Evolutionary conservation across 2,888 invertebrate genomes (phyloP).

Genomic region (Hesperia comma): DNA sequence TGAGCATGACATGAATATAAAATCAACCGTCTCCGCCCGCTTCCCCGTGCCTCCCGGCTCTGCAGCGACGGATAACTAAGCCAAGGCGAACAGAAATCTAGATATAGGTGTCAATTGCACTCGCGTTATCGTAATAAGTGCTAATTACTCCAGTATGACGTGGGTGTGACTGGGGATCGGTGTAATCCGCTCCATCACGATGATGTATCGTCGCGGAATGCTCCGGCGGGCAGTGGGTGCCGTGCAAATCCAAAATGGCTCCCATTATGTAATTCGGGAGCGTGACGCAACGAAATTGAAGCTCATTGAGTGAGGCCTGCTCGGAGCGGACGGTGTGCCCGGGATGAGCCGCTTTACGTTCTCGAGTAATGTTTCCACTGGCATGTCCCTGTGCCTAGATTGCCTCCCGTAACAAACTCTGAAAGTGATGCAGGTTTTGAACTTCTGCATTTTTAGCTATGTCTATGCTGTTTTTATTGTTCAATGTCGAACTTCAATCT

Average conservation of each 20-base stretch:
- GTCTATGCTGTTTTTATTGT: too few species aligned
- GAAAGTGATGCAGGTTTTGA: too few species aligned
- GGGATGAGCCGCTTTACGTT: background rate
- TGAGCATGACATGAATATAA: conserved; percentile 7
- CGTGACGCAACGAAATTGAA: conserved; percentile 28
- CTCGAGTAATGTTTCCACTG: too few species aligned
- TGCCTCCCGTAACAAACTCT: background rate
- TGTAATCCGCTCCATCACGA: conserved; percentile 14
- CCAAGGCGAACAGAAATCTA: conserved; percentile 29
- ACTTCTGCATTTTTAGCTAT: too few species aligned
- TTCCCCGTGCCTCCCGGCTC: background rate
- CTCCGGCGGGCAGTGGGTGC: conserved; percentile 21
- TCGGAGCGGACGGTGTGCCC: background rate
- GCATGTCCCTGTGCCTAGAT: too few species aligned
- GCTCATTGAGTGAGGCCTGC: conserved; percentile 19
- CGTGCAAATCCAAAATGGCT: conserved; percentile 24
- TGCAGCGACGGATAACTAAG: conserved; percentile 15
- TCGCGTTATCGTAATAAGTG: conserved; percentile 25
- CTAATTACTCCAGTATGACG: conserved; percentile 18
- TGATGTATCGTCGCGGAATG: conserved; percentile 35
- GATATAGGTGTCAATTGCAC: conserved; percentile 37
- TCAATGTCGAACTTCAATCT: too few species aligned
- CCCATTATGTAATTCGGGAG: conserved; percentile 29
- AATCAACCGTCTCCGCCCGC: conserved; percentile 10
- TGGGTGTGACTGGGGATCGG: background rate